These are phyloP conservation scores for Melipona bicolor DNA, from an alignment of 2,888 invertebrate species.

Conservation along the genomic window DNA sequence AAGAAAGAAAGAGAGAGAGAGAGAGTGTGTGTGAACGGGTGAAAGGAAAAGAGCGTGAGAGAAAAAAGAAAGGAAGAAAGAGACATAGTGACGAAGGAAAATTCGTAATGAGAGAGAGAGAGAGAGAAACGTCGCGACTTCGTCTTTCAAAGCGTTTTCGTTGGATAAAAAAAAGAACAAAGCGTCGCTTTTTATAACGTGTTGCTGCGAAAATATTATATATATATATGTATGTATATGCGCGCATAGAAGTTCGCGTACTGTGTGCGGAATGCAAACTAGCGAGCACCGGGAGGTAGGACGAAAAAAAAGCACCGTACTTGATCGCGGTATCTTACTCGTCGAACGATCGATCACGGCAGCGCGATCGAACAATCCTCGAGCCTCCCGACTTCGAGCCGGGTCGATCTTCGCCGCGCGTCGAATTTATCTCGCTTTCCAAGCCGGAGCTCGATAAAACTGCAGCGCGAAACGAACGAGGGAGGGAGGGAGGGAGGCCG, in stretches of 20 bases:
- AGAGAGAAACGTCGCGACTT: conserved; percentile 53
- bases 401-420: neutral
- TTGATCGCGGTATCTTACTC: conserved; percentile 55
- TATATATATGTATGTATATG: conserved; percentile 52
- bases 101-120: conserved; percentile 21
- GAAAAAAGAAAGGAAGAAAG: conserved; percentile 7
- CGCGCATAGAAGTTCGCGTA: conserved; percentile 38
- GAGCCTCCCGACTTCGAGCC: too few relatives aligned
- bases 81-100: conserved; percentile 39
- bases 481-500: too few relatives aligned
- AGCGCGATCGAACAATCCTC: conserved; percentile 3
- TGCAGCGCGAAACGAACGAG: too few relatives aligned
- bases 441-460: too few relatives aligned
- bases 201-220: conserved; percentile 51
- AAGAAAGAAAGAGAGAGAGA: neutral
- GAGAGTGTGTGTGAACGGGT: conserved; percentile 2
- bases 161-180: conserved; percentile 45
- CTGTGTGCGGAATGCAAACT: conserved; percentile 20
- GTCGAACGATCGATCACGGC: conserved; percentile 30
- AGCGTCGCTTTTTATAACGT: conserved; percentile 62
- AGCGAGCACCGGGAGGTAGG: conserved; percentile 23
- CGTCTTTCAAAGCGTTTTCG: conserved; percentile 66
- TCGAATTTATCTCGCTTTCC: neutral
- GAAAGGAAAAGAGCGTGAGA: conserved; percentile 27
- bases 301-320: conserved; percentile 35